Evolutionary conservation across 2,797 vertebrate genomes (phyloP).

Genomic region (Silurus lanzhouensis): DNA sequence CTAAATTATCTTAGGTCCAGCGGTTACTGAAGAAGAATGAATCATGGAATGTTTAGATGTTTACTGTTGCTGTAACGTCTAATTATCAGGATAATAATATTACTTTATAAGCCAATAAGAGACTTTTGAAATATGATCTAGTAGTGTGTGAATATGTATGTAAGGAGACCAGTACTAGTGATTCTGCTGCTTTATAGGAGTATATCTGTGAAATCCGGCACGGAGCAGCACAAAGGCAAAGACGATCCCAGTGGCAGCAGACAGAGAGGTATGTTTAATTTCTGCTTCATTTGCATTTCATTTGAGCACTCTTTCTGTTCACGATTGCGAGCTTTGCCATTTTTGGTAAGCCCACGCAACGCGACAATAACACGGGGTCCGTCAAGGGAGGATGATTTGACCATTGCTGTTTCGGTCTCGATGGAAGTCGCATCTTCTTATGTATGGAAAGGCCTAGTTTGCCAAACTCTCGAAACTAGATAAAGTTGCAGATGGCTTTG

Average conservation of each 20-base stretch:
- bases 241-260: constrained; percentile 63
- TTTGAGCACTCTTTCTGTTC: constrained; percentile 69
- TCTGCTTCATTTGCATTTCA: constrained; percentile 66
- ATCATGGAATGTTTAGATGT: background rate
- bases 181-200: constrained; percentile 61
- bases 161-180: background rate
- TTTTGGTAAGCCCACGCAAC: constrained; percentile 69
- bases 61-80: background rate
- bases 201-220: constrained; percentile 54
- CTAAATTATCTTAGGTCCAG: background rate
- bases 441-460: constrained; percentile 61
- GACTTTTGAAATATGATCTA: background rate
- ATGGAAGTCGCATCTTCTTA: constrained; percentile 66
- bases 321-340: constrained; percentile 57
- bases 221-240: constrained; percentile 62
- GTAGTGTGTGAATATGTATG: background rate
- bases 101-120: background rate
- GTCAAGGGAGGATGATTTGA: constrained; percentile 46
- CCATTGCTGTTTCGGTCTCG: constrained; percentile 51
- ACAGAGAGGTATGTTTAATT: constrained; percentile 71
- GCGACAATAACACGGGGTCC: constrained; percentile 40
- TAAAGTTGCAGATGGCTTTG: constrained; percentile 49
- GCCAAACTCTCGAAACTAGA: constrained; percentile 43
- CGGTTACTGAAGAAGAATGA: background rate
- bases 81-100: too few species aligned